Base-by-base conservation (phyloP, 2,113 vertebrate species). In the Zosterops hypoxanthus region DNA sequence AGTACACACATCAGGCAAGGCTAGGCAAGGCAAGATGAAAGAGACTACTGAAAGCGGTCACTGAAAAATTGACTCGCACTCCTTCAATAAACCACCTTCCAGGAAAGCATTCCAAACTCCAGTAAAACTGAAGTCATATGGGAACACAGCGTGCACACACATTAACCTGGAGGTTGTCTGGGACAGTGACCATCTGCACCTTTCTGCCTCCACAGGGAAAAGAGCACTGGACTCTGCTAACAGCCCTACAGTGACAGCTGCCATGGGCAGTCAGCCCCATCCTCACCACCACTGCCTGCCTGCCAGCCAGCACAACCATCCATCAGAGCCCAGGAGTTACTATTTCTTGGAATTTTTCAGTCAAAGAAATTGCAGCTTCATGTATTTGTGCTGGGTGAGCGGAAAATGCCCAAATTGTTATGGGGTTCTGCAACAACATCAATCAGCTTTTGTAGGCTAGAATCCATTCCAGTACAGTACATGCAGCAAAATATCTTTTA, bases 61-160 rank as follows among this genome's bases (percentile, higher is more conserved):
- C 39, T 31, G 50, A 90, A 69, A 72, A 64, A 56, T 3, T 31
- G 22, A 55, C n/a, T 61, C 57, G 8, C 0, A 10, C 6, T n/a
- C 68, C 66, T 80, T 52, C 59, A 39, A 7, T 6, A 22, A 3
- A 72, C n/a, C 50, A 26, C 11, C 20, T 86, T 46, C 20, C 59
- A 44, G 20, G 23, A 77, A 61, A 19, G 42, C 42, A 77, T 63
- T 63, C 70, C 29, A n/a, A 36, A 4, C 55, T 26, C 17, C 33
- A 20, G 23, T 16, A 2, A 12, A 80, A 36, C 13, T 23, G 14
- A 31, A 50, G 70, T 2, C 0, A 0, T 33, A 3, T 2, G 59
- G 70, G 64, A 65, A 16, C 47, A 46, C 24, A 28, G 4, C 0
- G 1, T 2, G 3, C 9, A 21, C 6, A 49, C 3, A 8, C 7